Evolutionary conservation across 2,113 vertebrate genomes (phyloP).

Genomic region (Salvelinus sp.): DNA sequence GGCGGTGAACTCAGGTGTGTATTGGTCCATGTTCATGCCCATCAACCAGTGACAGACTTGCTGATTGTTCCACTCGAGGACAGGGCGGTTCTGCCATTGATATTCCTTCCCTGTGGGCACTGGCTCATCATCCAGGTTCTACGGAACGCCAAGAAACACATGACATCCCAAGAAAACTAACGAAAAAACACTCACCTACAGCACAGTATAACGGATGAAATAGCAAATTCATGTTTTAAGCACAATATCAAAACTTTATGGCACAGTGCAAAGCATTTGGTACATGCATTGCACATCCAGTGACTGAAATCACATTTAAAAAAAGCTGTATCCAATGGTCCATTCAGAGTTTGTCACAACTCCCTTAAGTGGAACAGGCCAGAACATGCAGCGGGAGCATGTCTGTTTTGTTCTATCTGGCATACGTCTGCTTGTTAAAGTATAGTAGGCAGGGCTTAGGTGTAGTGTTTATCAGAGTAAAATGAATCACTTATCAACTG

Average conservation of each 20-base stretch:
- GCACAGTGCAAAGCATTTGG: background rate
- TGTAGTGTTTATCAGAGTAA: background rate
- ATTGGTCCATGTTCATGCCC: conserved; percentile 90
- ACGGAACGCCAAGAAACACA: conserved; percentile 18
- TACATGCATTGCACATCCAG: conserved; percentile 9
- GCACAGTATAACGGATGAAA: background rate
- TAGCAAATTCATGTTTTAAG: background rate
- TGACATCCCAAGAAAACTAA: background rate
- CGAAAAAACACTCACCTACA: background rate
- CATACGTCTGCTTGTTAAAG: background rate
- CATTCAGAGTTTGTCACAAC: conserved; percentile 14
- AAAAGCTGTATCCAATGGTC: conserved; percentile 12
- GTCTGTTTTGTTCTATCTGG: background rate
- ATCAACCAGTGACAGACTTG: conserved; percentile 88
- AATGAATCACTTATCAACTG: background rate
- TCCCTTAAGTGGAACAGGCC: background rate
- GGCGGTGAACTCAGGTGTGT: conserved; percentile 81
- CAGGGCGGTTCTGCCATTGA: conserved; percentile 85
- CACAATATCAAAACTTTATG: background rate
- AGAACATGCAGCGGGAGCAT: conserved; percentile 37
- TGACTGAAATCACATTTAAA: background rate
- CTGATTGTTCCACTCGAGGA: conserved; percentile 85
- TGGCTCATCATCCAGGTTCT: conserved; percentile 84
- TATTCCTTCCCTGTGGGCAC: conserved; percentile 80
- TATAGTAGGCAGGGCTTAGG: background rate